Evolutionary conservation across 2,797 vertebrate genomes (phyloP), one percentile per base, ranked within the genome.

Genomic region (Leptodactylus fallax): DNA sequence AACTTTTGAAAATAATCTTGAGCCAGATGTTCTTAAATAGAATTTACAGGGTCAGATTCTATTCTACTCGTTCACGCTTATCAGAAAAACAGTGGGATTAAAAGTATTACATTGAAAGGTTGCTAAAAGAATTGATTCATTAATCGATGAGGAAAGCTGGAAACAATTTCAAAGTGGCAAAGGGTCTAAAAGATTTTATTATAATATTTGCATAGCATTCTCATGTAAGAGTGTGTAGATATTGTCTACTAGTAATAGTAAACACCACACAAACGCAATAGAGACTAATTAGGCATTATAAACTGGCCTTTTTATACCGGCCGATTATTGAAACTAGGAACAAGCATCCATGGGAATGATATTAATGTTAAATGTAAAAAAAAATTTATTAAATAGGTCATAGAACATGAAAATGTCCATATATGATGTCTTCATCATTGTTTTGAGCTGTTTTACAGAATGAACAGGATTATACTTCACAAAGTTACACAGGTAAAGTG

Each of bases 1-100:
- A 88, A 82, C 69, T 82, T 89, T 85, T 80, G 47, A 85, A 85
- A 85, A 85, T 85, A 88, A 80, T 83, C 80, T 83, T 77, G 56
- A 83, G 25, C 76, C 82, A 85, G 65, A 85, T 79, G 76, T 83
- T 85, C 63, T 72, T 67, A 79, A 72, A 85, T 87, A 55, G 55
- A 76, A 80, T 85, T 72, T 79, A 51, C 65, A 84, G 80, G 86
- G 86, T 87, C 79, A 87, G 6, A 61, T 51, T 87, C 7, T 65
- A 83, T 53, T 1, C 25, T 71, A 55, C 53, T 80, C 63, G 53
- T 88, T 80, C 55, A 80, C 0, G 53, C 55, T 53, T 58, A 36
- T 3, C 49, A 60, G 45, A 58, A 80, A 84, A 60, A 23, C 49
- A 61, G 51, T 61, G 16, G 87, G 74, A 55, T 56, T 25, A 49